Percentiles rank a stretch among this genome's conserved stretches.
phyloP scores from a whole-genome alignment of 2,888 invertebrate species.

The Nomada fabriciana region DNA sequence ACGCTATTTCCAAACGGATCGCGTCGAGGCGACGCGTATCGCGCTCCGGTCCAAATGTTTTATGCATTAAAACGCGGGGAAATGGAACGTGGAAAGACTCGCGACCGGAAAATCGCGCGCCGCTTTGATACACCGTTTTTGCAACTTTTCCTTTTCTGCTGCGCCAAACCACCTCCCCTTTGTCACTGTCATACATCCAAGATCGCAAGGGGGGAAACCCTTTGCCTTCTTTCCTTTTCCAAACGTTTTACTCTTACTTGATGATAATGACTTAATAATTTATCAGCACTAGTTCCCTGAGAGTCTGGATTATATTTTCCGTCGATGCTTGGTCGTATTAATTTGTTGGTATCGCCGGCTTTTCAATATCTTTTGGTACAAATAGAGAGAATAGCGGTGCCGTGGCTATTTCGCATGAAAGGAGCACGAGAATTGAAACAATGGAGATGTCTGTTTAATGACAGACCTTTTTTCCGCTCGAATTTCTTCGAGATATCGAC shows the following conservation, averaged over 20 bases:
- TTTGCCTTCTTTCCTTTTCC: neutral
- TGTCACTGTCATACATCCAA: too few relatives aligned
- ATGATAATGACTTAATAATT: too few relatives aligned
- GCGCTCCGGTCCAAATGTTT: constrained; percentile 43
- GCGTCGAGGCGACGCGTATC: constrained; percentile 27
- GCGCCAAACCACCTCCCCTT: neutral
- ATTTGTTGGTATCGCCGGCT: too few relatives aligned
- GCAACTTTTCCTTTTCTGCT: too few relatives aligned
- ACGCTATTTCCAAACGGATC: constrained; percentile 40
- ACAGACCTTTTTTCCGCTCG: constrained; percentile 1
- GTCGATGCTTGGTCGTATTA: too few relatives aligned
- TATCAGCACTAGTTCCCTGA: too few relatives aligned
- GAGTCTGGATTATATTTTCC: too few relatives aligned
- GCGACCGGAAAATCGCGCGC: constrained; percentile 39
- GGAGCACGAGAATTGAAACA: neutral
- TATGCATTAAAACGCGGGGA: constrained; percentile 58
- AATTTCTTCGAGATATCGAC: constrained; percentile 20
- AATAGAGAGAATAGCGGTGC: too few relatives aligned
- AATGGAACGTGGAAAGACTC: constrained; percentile 51
- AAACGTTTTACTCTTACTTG: too few relatives aligned
- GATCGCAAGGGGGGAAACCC: neutral
- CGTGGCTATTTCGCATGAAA: neutral
- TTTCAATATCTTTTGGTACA: too few relatives aligned
- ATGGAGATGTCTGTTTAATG: neutral
- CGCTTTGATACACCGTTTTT: constrained; percentile 37